These are phyloP conservation scores for Ischnus inquisitorius DNA, from an alignment of 2,888 invertebrate genomes.

Conservation along the genomic window DNA sequence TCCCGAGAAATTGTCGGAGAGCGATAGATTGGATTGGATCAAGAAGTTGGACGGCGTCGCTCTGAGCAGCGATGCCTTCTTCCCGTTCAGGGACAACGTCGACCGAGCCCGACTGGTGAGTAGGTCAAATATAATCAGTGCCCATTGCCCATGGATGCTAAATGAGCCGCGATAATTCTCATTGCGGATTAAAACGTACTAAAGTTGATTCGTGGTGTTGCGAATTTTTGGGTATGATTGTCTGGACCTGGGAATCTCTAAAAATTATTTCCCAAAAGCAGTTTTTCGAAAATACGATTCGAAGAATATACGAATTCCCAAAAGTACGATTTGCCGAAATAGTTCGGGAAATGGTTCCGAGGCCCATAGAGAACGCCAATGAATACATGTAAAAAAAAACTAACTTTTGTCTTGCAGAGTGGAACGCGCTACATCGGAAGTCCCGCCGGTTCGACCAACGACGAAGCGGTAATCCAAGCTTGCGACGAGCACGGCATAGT, in stretches of 20 bases:
- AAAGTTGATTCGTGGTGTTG: no score
- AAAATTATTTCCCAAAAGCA: no score
- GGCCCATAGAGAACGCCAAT: background rate
- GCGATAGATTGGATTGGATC: slow-evolving; percentile 90
- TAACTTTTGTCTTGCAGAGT: slow-evolving; percentile 88
- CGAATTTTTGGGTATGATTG: no score
- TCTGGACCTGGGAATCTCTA: no score
- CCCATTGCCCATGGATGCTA: slow-evolving; percentile 16
- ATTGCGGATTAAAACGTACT: no score
- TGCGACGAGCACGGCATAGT: slow-evolving; percentile 96
- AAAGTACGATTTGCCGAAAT: no score
- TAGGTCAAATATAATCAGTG: slow-evolving; percentile 28
- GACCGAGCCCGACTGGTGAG: slow-evolving; percentile 95
- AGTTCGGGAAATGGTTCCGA: no score
- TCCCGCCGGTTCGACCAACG: slow-evolving; percentile 97
- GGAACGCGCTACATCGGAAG: slow-evolving; percentile 97
- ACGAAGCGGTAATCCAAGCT: slow-evolving; percentile 94
- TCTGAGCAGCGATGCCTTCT: slow-evolving; percentile 98
- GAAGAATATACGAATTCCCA: no score
- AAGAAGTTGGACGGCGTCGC: slow-evolving; percentile 91
- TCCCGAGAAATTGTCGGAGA: slow-evolving; percentile 90
- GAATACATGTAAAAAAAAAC: slow-evolving; percentile 10
- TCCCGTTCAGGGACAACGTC: slow-evolving; percentile 99
- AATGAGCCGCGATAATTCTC: slow-evolving; percentile 4
- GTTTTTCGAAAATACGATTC: no score